Evolutionary conservation across 2,797 vertebrate genomes (phyloP).

Genomic region (Erpetoichthys calabaricus): DNA sequence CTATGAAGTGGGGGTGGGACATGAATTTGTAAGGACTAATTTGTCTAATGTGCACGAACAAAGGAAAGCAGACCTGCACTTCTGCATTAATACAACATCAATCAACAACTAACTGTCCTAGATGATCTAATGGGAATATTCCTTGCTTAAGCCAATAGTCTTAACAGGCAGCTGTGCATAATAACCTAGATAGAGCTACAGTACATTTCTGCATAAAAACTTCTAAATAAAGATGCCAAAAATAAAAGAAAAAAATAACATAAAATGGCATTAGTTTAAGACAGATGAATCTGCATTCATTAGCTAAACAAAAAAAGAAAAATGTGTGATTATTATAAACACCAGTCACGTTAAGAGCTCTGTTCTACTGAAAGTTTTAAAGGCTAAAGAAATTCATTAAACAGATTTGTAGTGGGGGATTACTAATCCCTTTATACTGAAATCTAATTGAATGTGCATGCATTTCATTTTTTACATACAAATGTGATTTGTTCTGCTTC

Average conservation of each 20-base stretch:
- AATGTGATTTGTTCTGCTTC: slow-evolving; percentile 53
- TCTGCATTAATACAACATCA: slow-evolving; percentile 58
- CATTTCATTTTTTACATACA: slow-evolving; percentile 43
- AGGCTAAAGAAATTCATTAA: slow-evolving; percentile 57
- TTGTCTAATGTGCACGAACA: slow-evolving; percentile 67
- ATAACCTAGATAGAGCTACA: slow-evolving; percentile 34
- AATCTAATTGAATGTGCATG: slow-evolving; percentile 55
- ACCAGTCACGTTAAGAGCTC: slow-evolving; percentile 27
- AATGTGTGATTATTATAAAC: slow-evolving; percentile 10
- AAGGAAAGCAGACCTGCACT: slow-evolving; percentile 42
- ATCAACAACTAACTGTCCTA: slow-evolving; percentile 59
- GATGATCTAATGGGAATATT: slow-evolving; percentile 48
- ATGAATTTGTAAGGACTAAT: slow-evolving; percentile 60
- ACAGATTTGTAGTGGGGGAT: slow-evolving; percentile 47
- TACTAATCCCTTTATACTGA: slow-evolving; percentile 54
- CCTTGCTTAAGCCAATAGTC: slow-evolving; percentile 31
- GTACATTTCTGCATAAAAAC: slow-evolving; percentile 34
- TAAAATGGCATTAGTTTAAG: background rate
- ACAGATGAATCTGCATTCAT: slow-evolving; percentile 1
- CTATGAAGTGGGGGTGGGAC: slow-evolving; percentile 18
- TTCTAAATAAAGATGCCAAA: background rate
- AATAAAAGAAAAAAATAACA: background rate
- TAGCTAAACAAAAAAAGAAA: slow-evolving; percentile 1
- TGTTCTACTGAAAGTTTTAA: slow-evolving; percentile 22
- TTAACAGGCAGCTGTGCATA: slow-evolving; percentile 36